These are phyloP conservation scores for Poeciliopsis gracilis DNA, from an alignment of 2,797 vertebrate genomes.

Conservation along the genomic window DNA sequence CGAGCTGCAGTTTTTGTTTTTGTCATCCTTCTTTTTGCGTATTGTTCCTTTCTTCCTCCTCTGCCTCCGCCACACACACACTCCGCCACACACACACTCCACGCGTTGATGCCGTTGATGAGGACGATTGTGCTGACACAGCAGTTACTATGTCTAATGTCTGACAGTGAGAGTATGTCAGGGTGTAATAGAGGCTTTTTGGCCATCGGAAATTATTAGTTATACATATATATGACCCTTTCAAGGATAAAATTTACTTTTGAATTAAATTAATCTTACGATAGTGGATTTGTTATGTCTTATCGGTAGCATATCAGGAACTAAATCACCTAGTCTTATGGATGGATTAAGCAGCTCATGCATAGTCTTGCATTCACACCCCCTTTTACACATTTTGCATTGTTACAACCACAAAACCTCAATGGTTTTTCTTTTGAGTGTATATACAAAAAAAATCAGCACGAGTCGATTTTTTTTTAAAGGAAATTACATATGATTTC, in stretches of 20 bases:
- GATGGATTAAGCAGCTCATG: background rate
- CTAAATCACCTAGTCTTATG: background rate
- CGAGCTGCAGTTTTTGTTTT: conserved; percentile 38
- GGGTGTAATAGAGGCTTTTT: conserved; percentile 1
- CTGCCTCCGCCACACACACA: background rate
- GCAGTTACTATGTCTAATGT: conserved; percentile 35
- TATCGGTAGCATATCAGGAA: background rate
- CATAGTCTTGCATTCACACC: background rate
- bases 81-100: background rate
- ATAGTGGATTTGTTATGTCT: background rate
- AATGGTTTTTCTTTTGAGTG: background rate
- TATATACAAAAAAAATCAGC: background rate
- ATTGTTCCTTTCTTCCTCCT: background rate
- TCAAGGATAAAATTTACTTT: background rate
- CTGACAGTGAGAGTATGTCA: conserved; percentile 29
- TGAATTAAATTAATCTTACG: background rate
- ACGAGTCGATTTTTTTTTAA: no score
- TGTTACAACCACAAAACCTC: background rate
- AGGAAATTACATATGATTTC: no score
- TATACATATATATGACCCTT: background rate
- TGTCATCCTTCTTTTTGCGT: conserved; percentile 11
- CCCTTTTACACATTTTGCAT: background rate
- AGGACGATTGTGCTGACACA: conserved; percentile 62
- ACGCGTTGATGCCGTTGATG: conserved; percentile 14
- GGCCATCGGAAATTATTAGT: background rate